Evolutionary conservation across 2,797 vertebrate species (phyloP).

Genomic region (Megalops cyprinoides): DNA sequence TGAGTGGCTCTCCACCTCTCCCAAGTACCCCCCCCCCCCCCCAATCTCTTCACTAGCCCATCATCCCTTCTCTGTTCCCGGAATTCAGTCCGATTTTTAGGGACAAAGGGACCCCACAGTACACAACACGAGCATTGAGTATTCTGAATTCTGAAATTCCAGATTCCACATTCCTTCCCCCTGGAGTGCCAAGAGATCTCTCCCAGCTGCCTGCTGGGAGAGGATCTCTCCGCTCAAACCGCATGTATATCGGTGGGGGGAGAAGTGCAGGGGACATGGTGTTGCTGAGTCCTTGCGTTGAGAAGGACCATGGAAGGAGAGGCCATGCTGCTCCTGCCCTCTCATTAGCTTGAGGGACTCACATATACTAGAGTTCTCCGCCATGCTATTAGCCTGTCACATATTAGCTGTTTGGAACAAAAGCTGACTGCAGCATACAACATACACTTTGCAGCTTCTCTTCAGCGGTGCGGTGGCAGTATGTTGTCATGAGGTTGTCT

Average conservation of each 20-base stretch:
- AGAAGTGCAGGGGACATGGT: neutral
- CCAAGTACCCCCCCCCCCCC: neutral
- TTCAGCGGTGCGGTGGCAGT: neutral
- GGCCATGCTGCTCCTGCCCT: conserved; percentile 53
- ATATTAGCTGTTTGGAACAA: conserved; percentile 52
- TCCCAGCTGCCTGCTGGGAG: neutral
- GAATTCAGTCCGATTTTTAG: conserved; percentile 3
- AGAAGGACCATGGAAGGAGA: no score
- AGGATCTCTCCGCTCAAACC: no score
- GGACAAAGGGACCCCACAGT: conserved; percentile 5
- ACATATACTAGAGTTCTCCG: conserved; percentile 62
- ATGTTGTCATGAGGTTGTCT: neutral
- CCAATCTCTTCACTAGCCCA: neutral
- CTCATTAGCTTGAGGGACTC: conserved; percentile 63
- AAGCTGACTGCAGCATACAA: neutral
- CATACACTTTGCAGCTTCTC: neutral
- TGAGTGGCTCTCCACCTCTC: no score
- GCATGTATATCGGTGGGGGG: neutral
- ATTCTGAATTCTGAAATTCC: conserved; percentile 47
- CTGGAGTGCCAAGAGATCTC: neutral
- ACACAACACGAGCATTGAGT: neutral
- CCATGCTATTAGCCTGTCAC: conserved; percentile 62
- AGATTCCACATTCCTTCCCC: conserved; percentile 33
- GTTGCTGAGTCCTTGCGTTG: no score
- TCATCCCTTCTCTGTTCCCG: neutral